Conservation (phyloP, 2,113 vertebrate species). For the Muscicapa adusta region DNA sequence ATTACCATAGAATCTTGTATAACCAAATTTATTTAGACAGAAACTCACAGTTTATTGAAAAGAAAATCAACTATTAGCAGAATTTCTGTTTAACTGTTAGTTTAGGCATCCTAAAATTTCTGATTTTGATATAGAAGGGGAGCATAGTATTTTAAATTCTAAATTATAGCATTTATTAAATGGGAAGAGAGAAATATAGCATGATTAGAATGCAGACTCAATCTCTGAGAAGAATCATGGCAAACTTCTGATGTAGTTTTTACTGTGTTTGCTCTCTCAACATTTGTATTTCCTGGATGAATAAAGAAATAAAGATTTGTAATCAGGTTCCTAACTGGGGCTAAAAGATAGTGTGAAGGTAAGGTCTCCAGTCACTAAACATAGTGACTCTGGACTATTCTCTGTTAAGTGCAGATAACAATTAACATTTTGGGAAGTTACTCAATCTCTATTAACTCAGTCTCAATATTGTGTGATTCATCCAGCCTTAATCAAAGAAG, state of each 20-base stretch:
- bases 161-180: background rate
- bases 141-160: background rate
- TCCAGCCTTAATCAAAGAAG: background rate
- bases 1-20: background rate
- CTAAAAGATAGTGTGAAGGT: background rate
- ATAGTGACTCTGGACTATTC: background rate
- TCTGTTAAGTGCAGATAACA: background rate
- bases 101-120: background rate
- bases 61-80: background rate
- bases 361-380: background rate
- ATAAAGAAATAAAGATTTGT: background rate
- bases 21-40: background rate
- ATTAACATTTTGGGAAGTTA: background rate
- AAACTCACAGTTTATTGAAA: background rate
- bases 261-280: background rate
- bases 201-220: background rate
- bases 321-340: background rate
- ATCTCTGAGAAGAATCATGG: background rate
- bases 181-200: background rate
- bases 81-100: background rate
- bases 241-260: background rate
- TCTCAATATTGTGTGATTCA: background rate
- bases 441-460: background rate
- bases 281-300: background rate
- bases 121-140: fast-evolving